Evolutionary conservation across 2,888 invertebrate genomes (phyloP).

Genomic region (Encarsia formosa): DNA sequence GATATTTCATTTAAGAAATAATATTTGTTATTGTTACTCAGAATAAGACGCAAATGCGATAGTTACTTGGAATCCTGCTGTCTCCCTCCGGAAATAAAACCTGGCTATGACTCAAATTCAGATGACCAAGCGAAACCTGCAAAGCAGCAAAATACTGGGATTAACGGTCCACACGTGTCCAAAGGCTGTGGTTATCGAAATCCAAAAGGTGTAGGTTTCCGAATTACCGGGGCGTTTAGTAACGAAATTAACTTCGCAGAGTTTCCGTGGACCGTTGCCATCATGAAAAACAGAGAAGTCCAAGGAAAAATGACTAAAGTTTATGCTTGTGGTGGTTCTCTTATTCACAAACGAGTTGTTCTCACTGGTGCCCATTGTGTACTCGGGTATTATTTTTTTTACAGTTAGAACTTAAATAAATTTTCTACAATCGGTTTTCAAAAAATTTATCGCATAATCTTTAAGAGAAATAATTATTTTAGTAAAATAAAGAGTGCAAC

Average conservation of each 20-base stretch:
- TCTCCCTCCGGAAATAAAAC: slow-evolving; percentile 7
- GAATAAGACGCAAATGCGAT: slow-evolving; percentile 5
- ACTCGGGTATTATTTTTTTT: too few species aligned
- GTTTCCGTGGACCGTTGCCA: slow-evolving; percentile 8
- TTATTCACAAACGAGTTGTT: slow-evolving; percentile 1
- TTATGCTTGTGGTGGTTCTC: slow-evolving; percentile 7
- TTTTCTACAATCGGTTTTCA: too few species aligned
- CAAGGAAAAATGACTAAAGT: background rate
- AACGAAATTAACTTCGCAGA: slow-evolving; percentile 2
- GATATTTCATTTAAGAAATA: too few species aligned
- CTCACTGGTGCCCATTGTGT: slow-evolving; percentile 8
- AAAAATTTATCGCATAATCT: too few species aligned
- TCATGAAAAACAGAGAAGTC: background rate
- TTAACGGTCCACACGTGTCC: background rate
- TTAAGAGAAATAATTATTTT: too few species aligned
- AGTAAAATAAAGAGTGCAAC: too few species aligned
- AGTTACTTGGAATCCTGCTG: slow-evolving; percentile 21
- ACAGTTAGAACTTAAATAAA: too few species aligned
- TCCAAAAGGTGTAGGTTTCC: slow-evolving; percentile 2
- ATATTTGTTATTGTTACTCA: too few species aligned
- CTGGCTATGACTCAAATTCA: slow-evolving; percentile 3
- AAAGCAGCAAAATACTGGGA: background rate
- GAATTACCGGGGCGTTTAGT: background rate
- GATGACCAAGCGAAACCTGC: background rate
- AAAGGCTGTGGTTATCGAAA: slow-evolving; percentile 8